Conservation (phyloP, 1,140 invertebrate species). For the Octopus bimaculoides region DNA sequence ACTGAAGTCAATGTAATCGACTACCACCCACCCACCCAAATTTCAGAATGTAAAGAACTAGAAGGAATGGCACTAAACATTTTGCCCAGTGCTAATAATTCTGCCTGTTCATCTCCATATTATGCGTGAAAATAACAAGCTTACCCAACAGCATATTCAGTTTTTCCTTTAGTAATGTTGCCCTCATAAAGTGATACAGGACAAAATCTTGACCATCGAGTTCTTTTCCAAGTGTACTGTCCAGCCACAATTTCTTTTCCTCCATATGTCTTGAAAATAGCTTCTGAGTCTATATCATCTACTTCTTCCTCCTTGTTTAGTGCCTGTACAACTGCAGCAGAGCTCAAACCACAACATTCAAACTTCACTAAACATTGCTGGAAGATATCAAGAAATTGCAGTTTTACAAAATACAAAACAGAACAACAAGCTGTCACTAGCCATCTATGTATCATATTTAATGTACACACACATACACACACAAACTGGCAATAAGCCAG, state of each 20-base stretch:
- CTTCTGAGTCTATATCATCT: constrained; percentile 55
- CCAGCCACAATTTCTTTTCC: constrained; percentile 51
- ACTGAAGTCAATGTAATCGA: too few species aligned
- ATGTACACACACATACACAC: too few species aligned
- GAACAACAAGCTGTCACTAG: too few species aligned
- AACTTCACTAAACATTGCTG: constrained; percentile 52
- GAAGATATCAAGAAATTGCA: constrained; percentile 12
- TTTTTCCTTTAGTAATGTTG: constrained; percentile 50
- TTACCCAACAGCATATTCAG: constrained; percentile 55
- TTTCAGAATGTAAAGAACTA: too few species aligned
- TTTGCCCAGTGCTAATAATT: too few species aligned
- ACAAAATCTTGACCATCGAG: constrained; percentile 50
- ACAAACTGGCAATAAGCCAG: too few species aligned
- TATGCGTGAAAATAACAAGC: constrained; percentile 9
- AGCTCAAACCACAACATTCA: constrained; percentile 48
- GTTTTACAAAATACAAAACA: too few species aligned
- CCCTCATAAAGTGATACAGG: constrained; percentile 56
- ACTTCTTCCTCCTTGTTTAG: constrained; percentile 51
- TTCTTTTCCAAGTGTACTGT: constrained; percentile 54
- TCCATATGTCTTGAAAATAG: constrained; percentile 45
- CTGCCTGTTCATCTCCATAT: too few species aligned
- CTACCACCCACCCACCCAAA: too few species aligned
- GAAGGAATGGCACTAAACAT: too few species aligned
- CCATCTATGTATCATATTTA: too few species aligned
- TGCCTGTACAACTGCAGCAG: constrained; percentile 49